Conservation (phyloP, 2,797 vertebrate species). For the Neosilurus mollespiculum region DNA sequence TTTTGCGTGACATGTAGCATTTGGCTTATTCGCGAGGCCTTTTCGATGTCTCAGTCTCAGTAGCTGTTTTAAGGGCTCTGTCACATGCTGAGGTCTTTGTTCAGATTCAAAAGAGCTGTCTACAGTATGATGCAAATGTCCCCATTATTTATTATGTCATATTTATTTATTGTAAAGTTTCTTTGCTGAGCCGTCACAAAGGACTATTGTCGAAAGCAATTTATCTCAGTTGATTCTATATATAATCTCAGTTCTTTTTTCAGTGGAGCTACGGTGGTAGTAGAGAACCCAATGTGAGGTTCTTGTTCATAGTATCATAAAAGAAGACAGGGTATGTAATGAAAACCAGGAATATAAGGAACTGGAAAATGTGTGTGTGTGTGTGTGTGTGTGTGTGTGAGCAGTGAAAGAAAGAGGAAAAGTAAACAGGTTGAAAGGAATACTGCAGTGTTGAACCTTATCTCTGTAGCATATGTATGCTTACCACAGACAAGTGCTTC, state of each 20-base stretch:
- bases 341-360: slow-evolving; percentile 30
- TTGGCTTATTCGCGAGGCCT: slow-evolving; percentile 48
- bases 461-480: not conserved
- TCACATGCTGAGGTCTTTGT: slow-evolving; percentile 42
- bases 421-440: slow-evolving; percentile 2
- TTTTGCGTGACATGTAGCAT: slow-evolving; percentile 52
- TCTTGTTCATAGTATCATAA: slow-evolving; percentile 34
- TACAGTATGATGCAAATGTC: slow-evolving; percentile 47
- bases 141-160: slow-evolving; percentile 55
- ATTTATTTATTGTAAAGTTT: slow-evolving; percentile 55
- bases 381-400: slow-evolving; percentile 26
- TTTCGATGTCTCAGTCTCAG: slow-evolving; percentile 47
- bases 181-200: slow-evolving; percentile 42
- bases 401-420: not conserved
- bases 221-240: slow-evolving; percentile 42
- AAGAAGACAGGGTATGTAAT: slow-evolving; percentile 50
- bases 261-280: not conserved
- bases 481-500: not conserved
- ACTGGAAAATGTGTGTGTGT: slow-evolving; percentile 27
- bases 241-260: slow-evolving; percentile 39
- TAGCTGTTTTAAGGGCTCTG: slow-evolving; percentile 54
- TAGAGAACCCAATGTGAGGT: not conserved
- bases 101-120: slow-evolving; percentile 44
- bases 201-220: slow-evolving; percentile 54
- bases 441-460: not conserved